These are phyloP conservation scores for Hypsibius dujardini DNA, from an alignment of 1,140 invertebrate species.

Conservation along the genomic window DNA sequence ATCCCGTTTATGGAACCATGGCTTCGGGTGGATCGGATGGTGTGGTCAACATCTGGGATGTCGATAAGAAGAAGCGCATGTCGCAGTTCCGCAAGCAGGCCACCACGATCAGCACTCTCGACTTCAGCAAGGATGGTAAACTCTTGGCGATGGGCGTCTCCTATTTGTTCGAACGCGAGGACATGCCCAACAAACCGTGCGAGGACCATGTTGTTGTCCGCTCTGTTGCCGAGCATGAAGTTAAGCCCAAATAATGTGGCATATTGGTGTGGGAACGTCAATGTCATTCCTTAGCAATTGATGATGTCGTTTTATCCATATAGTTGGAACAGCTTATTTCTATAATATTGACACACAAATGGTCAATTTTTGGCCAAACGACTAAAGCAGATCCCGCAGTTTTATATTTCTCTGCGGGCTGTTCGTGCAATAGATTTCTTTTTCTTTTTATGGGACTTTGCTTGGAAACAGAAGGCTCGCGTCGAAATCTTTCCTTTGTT, in stretches of 20 bases:
- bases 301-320: too few species aligned
- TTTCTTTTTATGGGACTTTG: too few species aligned
- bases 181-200: not conserved
- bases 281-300: too few species aligned
- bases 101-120: slow-evolving; percentile 74
- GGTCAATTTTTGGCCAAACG: too few species aligned
- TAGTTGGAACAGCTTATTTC: too few species aligned
- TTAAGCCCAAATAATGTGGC: slow-evolving; percentile 10
- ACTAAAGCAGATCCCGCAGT: too few species aligned
- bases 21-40: slow-evolving; percentile 95
- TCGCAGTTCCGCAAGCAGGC: slow-evolving; percentile 95
- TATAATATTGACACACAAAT: too few species aligned
- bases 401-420: too few species aligned
- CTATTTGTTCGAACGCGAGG: not conserved
- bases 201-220: slow-evolving; percentile 4
- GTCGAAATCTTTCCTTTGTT: too few species aligned
- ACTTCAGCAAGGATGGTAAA: slow-evolving; percentile 74
- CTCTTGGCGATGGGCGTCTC: not conserved
- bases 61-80: slow-evolving; percentile 90
- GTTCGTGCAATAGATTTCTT: too few species aligned
- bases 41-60: slow-evolving; percentile 97
- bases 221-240: not conserved
- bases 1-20: slow-evolving; percentile 87
- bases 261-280: too few species aligned
- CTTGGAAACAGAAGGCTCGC: too few species aligned